Percentiles rank a stretch among this genome's conserved stretches.
phyloP scores from a whole-genome alignment of 2,888 invertebrate genomes.

The Drosophila melanosoma region DNA sequence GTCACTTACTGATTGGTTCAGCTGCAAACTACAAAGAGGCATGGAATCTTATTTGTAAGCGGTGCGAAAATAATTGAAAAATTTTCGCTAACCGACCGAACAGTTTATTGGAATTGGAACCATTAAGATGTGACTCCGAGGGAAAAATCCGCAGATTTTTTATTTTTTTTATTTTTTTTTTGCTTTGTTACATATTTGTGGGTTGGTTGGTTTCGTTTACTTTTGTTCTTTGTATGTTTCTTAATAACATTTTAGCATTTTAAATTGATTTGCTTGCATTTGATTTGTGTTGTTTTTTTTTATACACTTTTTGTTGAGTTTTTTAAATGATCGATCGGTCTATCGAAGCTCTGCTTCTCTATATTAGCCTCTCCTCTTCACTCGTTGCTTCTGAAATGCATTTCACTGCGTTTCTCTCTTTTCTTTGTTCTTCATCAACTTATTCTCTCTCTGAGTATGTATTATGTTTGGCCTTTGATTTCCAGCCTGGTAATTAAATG shows the following conservation, averaged over 20 bases:
- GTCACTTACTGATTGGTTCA: no score
- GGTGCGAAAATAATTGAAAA: no score
- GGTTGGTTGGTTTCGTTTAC: slow-evolving; percentile 71
- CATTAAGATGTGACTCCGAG: no score
- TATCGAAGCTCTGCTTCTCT: slow-evolving; percentile 43
- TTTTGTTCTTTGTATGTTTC: slow-evolving; percentile 34
- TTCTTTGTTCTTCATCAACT: slow-evolving; percentile 14
- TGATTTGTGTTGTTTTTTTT: slow-evolving; percentile 37
- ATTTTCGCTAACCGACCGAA: no score
- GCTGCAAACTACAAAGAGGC: no score
- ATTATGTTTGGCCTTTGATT: slow-evolving; percentile 21
- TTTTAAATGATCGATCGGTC: slow-evolving; percentile 46
- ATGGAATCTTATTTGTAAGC: no score
- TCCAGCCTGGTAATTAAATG: slow-evolving; percentile 31
- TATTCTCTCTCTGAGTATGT: slow-evolving; percentile 16
- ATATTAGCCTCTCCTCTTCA: slow-evolving; percentile 46
- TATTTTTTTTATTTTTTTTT: no score
- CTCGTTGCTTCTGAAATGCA: neutral
- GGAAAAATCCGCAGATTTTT: no score
- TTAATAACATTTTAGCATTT: slow-evolving; percentile 34
- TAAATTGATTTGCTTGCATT: slow-evolving; percentile 52
- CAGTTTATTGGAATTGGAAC: no score
- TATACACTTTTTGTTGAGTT: neutral
- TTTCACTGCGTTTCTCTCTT: neutral
- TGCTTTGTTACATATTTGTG: slow-evolving; percentile 51